Conservation (phyloP, 2,888 invertebrate genomes). For the Lasioglossum villosulum region DNA sequence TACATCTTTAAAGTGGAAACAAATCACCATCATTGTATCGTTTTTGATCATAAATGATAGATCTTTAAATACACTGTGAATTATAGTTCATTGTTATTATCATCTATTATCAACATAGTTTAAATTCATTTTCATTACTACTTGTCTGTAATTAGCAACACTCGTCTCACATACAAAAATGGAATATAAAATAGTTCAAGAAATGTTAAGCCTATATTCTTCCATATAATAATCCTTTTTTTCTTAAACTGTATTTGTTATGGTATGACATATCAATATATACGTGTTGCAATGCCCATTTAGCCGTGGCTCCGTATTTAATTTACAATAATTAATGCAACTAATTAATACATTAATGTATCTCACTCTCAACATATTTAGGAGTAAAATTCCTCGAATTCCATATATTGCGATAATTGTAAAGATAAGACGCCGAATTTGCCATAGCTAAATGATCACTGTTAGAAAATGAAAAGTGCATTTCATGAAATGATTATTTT, state of each 20-base stretch:
- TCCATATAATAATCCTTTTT: conserved; percentile 55
- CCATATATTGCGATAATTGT: background rate
- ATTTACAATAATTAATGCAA: background rate
- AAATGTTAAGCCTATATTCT: conserved; percentile 60
- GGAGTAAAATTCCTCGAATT: background rate
- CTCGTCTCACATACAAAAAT: conserved; percentile 32
- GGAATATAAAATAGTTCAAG: conserved; percentile 38
- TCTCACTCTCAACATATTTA: background rate
- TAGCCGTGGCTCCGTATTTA: background rate
- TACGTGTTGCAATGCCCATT: conserved; percentile 1
- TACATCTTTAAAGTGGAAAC: conserved; percentile 53
- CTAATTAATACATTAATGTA: background rate
- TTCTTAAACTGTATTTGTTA: conserved; percentile 43
- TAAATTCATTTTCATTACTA: conserved; percentile 24
- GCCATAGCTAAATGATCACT: background rate
- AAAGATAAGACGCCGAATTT: background rate
- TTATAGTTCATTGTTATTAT: conserved; percentile 30
- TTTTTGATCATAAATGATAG: conserved; percentile 27
- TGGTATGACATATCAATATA: conserved; percentile 37
- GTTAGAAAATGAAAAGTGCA: background rate
- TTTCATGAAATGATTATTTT: conserved; percentile 45
- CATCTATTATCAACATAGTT: conserved; percentile 7
- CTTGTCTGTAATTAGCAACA: conserved; percentile 41
- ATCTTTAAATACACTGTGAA: conserved; percentile 20
- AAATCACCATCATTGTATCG: conserved; percentile 45